Evolutionary conservation across 2,113 vertebrate genomes (phyloP), one percentile per base, ranked within the genome.

Genomic region (Rhinolophus sinicus): DNA sequence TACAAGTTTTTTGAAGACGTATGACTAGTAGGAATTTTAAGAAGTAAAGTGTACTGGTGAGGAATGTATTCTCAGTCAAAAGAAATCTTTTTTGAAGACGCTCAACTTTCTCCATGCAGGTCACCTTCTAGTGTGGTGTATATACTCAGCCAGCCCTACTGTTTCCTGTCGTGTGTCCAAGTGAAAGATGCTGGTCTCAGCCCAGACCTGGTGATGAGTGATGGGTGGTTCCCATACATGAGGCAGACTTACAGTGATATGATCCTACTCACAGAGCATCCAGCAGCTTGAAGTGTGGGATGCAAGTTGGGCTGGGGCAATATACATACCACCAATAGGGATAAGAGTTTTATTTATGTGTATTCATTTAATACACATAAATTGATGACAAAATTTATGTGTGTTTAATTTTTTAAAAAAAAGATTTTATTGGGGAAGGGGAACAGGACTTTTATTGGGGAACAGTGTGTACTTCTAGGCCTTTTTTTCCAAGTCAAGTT

Each of bases 171-270:
- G 0, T 0, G 3, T 58, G 50, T 50, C 44, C 56, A 6, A 1
- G n/a, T 33, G n/a, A 16, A 40, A 26, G 60, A 3, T 7, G 35
- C n/a, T 73, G 38, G 40, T 40, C 28, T 47, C 28, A 1, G 33
- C 7, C 4, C 26, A 0, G 5, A 2, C 9, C 21, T 22, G 21
- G 47, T 33, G 35, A 28, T 4, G 21, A 15, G 30, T 3, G 12
- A 7, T 0, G 22, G 88, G 19, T 3, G 22, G n/a, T 8, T 47
- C 8, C 10, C 3, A 8, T 1, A 13, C 6, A 16, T 0, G 0
- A 10, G 26, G 62, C 28, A 2, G 2, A 2, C 52, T n/a, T 7
- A 3, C 3, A 30, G 40, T 3, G 26, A 14, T 0, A 2, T 4
- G 14, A 10, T 3, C 6, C 8, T 3, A 18, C 70, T 19, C 12